phyloP scores from a whole-genome alignment of 2,888 invertebrate species.

The Drosophila formosana region DNA sequence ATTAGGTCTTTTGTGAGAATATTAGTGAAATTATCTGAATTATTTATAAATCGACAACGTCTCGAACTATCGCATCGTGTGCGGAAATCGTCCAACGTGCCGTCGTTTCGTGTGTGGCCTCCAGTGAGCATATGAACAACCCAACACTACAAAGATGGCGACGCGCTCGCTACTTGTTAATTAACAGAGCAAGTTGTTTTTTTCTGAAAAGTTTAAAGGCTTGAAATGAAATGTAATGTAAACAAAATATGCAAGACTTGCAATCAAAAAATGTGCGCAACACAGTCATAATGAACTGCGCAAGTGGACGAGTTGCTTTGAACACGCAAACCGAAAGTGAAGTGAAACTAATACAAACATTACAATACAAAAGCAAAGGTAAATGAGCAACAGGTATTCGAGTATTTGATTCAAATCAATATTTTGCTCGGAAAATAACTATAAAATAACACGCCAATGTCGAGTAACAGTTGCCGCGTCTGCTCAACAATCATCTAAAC shows the following conservation, averaged over 20 bases:
- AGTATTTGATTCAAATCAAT: slow-evolving; percentile 31
- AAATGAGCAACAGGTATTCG: slow-evolving; percentile 64
- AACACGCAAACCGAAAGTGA: slow-evolving; percentile 50
- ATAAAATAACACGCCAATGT: slow-evolving; percentile 27
- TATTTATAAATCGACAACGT: neutral
- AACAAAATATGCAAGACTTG: slow-evolving; percentile 46
- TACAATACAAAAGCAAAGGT: slow-evolving; percentile 82
- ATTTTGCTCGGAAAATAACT: slow-evolving; percentile 31
- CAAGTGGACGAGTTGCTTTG: slow-evolving; percentile 28
- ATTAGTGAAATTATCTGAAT: too few species aligned
- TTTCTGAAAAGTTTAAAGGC: slow-evolving; percentile 59
- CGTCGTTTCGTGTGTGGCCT: slow-evolving; percentile 36
- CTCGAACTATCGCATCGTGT: slow-evolving; percentile 19
- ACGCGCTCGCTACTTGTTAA: slow-evolving; percentile 79
- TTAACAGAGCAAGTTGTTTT: slow-evolving; percentile 76
- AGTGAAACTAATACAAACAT: slow-evolving; percentile 79
- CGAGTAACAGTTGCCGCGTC: slow-evolving; percentile 10
- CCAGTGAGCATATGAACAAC: slow-evolving; percentile 47
- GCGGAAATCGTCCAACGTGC: neutral
- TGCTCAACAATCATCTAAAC: neutral
- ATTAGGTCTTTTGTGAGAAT: neutral
- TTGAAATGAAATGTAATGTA: slow-evolving; percentile 52
- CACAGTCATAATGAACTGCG: slow-evolving; percentile 51
- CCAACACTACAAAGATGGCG: slow-evolving; percentile 76
- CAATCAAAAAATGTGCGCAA: slow-evolving; percentile 29